These are phyloP conservation scores for Sciurus carolinensis DNA, from an alignment of 2,797 vertebrate species.

Conservation along the genomic window DNA sequence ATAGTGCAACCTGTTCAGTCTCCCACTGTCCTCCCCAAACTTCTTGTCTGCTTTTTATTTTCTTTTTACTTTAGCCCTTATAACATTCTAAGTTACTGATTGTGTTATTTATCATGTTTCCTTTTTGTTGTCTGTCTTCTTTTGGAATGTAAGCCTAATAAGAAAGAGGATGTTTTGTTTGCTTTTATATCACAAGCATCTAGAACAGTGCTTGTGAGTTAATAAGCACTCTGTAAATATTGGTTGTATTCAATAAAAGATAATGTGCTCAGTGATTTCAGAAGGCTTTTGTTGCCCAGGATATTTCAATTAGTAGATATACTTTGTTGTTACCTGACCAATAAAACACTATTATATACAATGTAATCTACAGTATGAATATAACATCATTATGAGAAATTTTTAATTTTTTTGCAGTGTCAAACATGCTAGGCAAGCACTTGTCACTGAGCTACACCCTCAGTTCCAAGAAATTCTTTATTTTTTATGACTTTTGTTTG, in stretches of 20 bases:
- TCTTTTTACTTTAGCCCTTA: neutral
- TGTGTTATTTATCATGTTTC: constrained; percentile 24
- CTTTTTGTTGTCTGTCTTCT: constrained; percentile 38
- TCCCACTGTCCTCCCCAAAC: neutral
- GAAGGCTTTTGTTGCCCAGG: neutral
- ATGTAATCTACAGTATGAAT: neutral
- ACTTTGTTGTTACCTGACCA: neutral
- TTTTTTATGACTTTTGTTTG: neutral
- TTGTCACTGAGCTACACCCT: neutral
- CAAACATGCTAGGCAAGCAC: neutral
- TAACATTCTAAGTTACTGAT: neutral
- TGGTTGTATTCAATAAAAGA: constrained; percentile 12
- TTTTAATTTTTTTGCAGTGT: neutral
- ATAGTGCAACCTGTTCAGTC: neutral
- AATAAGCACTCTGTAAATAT: neutral
- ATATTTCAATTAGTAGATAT: neutral
- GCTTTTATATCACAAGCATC: neutral
- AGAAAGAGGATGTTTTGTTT: neutral
- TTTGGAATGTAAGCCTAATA: constrained; percentile 3
- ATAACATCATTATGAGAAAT: neutral
- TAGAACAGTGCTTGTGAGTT: neutral
- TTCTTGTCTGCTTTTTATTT: neutral
- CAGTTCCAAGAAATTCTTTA: neutral
- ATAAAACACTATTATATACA: neutral
- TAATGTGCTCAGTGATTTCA: constrained; percentile 7